Base-by-base conservation (phyloP, 2,888 invertebrate genomes). In the Ennomos erosarius region DNA sequence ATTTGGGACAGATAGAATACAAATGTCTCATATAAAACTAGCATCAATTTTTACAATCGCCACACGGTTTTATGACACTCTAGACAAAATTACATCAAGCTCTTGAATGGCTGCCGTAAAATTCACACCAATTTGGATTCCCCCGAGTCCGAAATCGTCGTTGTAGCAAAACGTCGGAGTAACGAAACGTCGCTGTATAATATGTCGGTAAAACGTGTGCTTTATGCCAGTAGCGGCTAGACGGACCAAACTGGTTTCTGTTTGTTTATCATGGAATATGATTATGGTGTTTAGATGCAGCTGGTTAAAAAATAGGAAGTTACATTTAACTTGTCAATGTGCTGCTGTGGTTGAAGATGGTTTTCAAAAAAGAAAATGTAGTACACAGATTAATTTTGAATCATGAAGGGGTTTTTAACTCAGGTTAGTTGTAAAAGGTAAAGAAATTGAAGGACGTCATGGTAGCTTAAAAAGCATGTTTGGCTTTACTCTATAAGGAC, bases 51-150 rank as follows among this genome's bases (percentile, higher is more conserved):
- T 55, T 47, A 60, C 59, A 59, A 59, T 55, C 55, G 47, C 47
- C 51, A 60, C 59, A 60, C 55, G 55, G 55, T 52, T 60, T 60
- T 60, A 55, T 55, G 42, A 40, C 11, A 50, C 70, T 67, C 68
- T 73, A 68, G 68, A 73, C 73, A 65, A 73, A 76, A 78, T 78
- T 81, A 80, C 73, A 73, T 67, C 71, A 70, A 69, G 68, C 73
- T 76, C 68, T 71, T 70, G 67, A 80, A 79, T 78, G 79, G 76
- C 61, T 71, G 67, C 80, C 87, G 73, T 88, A 85, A 87, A 87
- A 86, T 84, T 84, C 77, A 73, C 82, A 75, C 84, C 87, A 85
- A 88, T 88, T 87, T 84, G 76, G 85, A 87, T 82, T 85, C 85
- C 79, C 77, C 75, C 76, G 76, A 70, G 78, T 73, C 70, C 68